These are phyloP conservation scores for Apamea epomidion DNA, from an alignment of 2,888 invertebrate species.

Conservation along the genomic window DNA sequence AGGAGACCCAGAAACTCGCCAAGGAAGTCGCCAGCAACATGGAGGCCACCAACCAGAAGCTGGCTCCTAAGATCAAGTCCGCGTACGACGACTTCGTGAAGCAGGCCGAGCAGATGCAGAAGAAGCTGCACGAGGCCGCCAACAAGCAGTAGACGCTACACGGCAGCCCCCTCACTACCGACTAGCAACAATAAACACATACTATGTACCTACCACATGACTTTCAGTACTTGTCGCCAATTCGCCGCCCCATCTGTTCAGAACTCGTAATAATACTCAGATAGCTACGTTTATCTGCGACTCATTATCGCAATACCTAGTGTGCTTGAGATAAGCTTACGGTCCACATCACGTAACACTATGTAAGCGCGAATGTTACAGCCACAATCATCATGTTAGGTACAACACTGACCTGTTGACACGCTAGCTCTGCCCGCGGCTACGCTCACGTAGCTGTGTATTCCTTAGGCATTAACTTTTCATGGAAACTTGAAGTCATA, in stretches of 20 bases:
- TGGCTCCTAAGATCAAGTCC: conserved; percentile 83
- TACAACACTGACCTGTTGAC: neutral
- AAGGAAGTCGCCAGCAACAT: conserved; percentile 80
- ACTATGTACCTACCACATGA: conserved; percentile 28
- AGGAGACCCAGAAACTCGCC: conserved; percentile 83
- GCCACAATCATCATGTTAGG: neutral
- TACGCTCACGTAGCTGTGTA: too few relatives aligned
- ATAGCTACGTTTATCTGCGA: neutral
- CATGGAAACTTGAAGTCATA: too few relatives aligned
- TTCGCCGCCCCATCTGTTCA: too few relatives aligned
- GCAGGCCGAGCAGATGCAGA: conserved; percentile 80
- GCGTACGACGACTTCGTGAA: conserved; percentile 85
- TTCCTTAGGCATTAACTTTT: too few relatives aligned
- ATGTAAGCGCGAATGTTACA: neutral
- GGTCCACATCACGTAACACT: neutral
- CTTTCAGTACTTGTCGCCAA: conserved; percentile 15
- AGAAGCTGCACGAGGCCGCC: conserved; percentile 85
- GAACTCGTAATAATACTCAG: neutral
- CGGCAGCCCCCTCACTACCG: conserved; percentile 17
- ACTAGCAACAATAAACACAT: conserved; percentile 50
- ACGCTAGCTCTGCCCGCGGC: too few relatives aligned
- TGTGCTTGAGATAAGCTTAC: neutral
- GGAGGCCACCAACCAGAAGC: conserved; percentile 82
- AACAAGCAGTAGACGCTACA: conserved; percentile 77
- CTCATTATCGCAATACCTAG: conserved; percentile 8